These are phyloP conservation scores for Bambusicola thoracicus DNA, from an alignment of 2,113 vertebrate species.

Conservation along the genomic window DNA sequence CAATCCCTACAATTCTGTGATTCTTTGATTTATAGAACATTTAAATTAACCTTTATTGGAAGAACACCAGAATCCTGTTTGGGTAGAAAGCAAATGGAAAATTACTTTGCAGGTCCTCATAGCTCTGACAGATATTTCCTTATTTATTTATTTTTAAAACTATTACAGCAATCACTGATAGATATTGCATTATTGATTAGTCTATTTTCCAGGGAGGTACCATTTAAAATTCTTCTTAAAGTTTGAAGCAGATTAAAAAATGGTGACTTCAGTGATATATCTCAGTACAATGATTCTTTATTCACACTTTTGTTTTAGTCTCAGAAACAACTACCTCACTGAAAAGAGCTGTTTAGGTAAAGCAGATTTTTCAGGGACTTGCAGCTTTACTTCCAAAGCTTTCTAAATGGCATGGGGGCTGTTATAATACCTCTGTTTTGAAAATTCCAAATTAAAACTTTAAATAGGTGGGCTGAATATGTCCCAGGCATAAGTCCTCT, in stretches of 20 bases:
- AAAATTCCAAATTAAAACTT: neutral
- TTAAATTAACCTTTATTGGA: neutral
- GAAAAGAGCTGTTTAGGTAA: neutral
- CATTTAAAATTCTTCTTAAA: neutral
- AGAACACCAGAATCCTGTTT: neutral
- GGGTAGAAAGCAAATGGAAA: neutral
- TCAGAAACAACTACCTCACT: neutral
- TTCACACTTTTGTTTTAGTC: neutral
- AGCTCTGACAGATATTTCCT: neutral
- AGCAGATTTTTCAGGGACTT: neutral
- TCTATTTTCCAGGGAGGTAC: neutral
- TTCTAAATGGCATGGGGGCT: neutral
- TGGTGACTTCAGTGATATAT: neutral
- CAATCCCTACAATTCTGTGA: too few species aligned
- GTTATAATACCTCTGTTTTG: neutral
- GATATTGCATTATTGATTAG: neutral
- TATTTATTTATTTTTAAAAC: conserved; percentile 16
- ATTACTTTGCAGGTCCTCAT: neutral
- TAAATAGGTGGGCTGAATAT: neutral
- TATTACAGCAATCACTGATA: neutral
- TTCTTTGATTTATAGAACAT: neutral
- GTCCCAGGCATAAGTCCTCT: neutral
- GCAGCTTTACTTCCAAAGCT: conserved; percentile 4
- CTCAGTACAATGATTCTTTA: neutral
- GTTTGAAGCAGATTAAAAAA: conserved; percentile 8